A percentile compares a stretch with the other conserved stretches of the same genome.
phyloP scores from a whole-genome alignment of 2,888 invertebrate genomes.

The Netelia virgata region DNA sequence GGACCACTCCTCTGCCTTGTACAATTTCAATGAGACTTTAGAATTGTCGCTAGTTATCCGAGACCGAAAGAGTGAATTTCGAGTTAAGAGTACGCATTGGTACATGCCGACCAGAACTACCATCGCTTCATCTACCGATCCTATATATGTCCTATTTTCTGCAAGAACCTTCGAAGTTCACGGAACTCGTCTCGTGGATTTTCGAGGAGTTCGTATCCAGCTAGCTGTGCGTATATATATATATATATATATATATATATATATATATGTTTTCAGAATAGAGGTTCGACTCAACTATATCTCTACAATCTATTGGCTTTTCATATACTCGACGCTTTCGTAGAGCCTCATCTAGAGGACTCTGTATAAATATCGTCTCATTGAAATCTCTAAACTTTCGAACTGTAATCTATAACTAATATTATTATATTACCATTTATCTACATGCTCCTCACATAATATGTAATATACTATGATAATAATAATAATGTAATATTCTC shows the following conservation, averaged over 20 bases:
- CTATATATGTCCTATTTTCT: constrained; percentile 33
- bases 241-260: constrained; percentile 21
- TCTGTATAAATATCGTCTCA: not conserved
- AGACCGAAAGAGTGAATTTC: constrained; percentile 40
- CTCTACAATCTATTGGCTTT: constrained; percentile 54
- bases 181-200: constrained; percentile 13
- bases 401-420: not conserved
- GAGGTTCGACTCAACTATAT: constrained; percentile 19
- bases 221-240: not conserved
- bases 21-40: constrained; percentile 47
- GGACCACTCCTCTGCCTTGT: constrained; percentile 7
- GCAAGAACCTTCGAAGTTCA: constrained; percentile 49
- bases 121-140: constrained; percentile 2
- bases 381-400: constrained; percentile 3
- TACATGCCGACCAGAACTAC: constrained; percentile 23
- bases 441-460: not conserved
- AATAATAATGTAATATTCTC: not conserved
- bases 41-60: constrained; percentile 50
- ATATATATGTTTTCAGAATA: constrained; percentile 22
- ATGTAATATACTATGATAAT: not conserved
- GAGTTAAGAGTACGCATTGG: constrained; percentile 36
- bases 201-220: constrained; percentile 38
- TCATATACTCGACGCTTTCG: constrained; percentile 17
- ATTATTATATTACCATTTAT: constrained; percentile 4
- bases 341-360: not conserved